Percentiles rank a stretch among this genome's conserved stretches.
phyloP scores from a whole-genome alignment of 2,113 vertebrate species.

The Dolichallabes microphthalmus region DNA sequence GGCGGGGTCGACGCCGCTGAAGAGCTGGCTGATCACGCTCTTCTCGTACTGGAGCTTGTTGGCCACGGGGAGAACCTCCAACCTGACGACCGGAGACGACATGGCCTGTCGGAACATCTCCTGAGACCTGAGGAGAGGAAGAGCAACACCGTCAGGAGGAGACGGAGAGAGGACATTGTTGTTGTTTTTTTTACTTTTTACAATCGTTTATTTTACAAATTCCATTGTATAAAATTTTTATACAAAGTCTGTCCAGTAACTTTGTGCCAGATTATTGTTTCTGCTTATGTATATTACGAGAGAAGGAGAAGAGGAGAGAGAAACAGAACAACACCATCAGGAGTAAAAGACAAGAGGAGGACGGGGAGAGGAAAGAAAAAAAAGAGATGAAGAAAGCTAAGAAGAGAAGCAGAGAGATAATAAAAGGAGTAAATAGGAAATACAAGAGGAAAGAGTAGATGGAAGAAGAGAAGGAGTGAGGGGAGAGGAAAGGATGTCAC shows the following conservation, averaged over 20 bases:
- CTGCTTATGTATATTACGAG: neutral
- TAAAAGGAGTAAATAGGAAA: neutral
- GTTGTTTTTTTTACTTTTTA: too few species aligned
- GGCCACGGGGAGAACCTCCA: constrained; percentile 77
- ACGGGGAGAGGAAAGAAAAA: too few species aligned
- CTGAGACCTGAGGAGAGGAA: constrained; percentile 76
- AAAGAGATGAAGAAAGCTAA: fast-evolving
- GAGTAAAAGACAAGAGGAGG: too few species aligned
- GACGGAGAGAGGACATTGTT: too few species aligned
- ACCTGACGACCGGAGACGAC: constrained; percentile 68
- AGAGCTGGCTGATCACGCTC: constrained; percentile 81
- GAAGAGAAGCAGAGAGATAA: neutral
- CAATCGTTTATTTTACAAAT: too few species aligned
- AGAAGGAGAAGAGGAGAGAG: neutral
- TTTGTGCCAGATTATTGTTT: too few species aligned
- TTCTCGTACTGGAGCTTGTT: constrained; percentile 87
- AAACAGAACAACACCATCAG: too few species aligned
- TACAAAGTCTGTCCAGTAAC: too few species aligned
- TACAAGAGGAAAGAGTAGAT: fast-evolving
- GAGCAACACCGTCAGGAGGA: neutral
- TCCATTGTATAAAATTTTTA: too few species aligned
- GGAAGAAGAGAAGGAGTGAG: neutral
- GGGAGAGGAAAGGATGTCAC: neutral
- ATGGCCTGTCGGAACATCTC: constrained; percentile 91
- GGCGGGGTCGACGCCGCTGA: constrained; percentile 63